A percentile compares a stretch with the other conserved stretches of the same genome.
These are phyloP conservation scores for Lithophane socia DNA, from an alignment of 2,888 invertebrate genomes.

Conservation along the genomic window DNA sequence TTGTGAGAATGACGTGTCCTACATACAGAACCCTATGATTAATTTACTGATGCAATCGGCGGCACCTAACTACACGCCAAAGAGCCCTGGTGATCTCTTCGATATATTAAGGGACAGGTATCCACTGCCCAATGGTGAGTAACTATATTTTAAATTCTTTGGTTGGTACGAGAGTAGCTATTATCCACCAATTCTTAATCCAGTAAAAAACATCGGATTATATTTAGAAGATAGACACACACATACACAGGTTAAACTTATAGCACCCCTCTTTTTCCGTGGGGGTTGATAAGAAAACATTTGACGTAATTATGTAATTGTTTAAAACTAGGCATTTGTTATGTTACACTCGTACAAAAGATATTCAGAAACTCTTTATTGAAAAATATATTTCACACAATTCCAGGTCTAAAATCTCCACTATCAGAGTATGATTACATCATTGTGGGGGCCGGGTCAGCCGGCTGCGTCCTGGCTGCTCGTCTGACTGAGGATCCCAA, in stretches of 20 bases:
- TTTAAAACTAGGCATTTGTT: background rate
- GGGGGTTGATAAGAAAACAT: background rate
- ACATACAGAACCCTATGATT: conserved; percentile 65
- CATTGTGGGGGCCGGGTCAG: conserved; percentile 91
- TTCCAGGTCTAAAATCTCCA: conserved; percentile 81
- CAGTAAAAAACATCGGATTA: background rate
- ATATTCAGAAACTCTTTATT: background rate
- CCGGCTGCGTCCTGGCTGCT: conserved; percentile 89
- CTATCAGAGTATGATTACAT: conserved; percentile 89
- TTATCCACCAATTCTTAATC: background rate
- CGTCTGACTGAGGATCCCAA: conserved; percentile 86
- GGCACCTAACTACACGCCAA: conserved; percentile 67
- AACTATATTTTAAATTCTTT: background rate
- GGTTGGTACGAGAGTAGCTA: background rate
- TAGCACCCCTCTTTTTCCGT: no score
- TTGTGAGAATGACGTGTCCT: conserved; percentile 59
- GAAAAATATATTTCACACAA: background rate
- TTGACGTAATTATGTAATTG: background rate
- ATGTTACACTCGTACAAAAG: background rate
- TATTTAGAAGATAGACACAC: background rate
- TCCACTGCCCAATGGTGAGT: conserved; percentile 73
- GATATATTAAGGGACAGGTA: conserved; percentile 73
- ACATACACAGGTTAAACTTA: no score
- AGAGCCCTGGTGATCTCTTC: conserved; percentile 67
- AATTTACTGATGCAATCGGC: conserved; percentile 66